A percentile compares a stretch with the other conserved stretches of the same genome.
Conservation (phyloP, 2,888 invertebrate genomes). For the Dynastes tityus region DNA sequence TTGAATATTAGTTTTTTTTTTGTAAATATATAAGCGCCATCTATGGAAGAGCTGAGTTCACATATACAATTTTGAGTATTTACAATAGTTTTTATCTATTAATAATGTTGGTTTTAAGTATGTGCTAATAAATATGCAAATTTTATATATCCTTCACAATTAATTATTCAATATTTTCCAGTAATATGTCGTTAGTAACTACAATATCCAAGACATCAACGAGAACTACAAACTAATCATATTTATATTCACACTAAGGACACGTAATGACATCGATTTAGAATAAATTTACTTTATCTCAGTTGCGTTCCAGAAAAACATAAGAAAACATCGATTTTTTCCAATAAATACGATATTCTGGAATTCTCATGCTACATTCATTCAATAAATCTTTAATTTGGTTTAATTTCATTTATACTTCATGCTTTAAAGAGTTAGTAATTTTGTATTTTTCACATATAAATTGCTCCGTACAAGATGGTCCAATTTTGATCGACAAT, state of each 20-base stretch:
- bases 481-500: too few species aligned
- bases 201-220: not conserved
- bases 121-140: not conserved
- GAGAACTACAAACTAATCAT: constrained; percentile 13
- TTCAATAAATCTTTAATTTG: too few species aligned
- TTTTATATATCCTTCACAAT: not conserved
- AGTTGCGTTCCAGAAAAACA: not conserved
- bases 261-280: constrained; percentile 25
- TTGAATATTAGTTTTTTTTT: not conserved
- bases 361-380: not conserved
- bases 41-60: constrained; percentile 51
- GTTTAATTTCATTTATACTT: too few species aligned
- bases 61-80: constrained; percentile 35
- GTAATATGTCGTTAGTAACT: too few species aligned
- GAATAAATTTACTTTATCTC: constrained; percentile 20
- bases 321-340: constrained; percentile 1
- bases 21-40: constrained; percentile 37
- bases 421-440: too few species aligned
- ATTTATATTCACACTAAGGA: not conserved
- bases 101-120: not conserved
- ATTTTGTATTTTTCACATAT: too few species aligned
- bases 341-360: not conserved
- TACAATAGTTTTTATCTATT: constrained; percentile 22
- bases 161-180: not conserved
- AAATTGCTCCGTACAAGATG: too few species aligned